Evolutionary conservation across 64 coral and sea anemone species (phyloP), one percentile per base, ranked within the genome.

Genomic region (Montipora foliosa): DNA sequence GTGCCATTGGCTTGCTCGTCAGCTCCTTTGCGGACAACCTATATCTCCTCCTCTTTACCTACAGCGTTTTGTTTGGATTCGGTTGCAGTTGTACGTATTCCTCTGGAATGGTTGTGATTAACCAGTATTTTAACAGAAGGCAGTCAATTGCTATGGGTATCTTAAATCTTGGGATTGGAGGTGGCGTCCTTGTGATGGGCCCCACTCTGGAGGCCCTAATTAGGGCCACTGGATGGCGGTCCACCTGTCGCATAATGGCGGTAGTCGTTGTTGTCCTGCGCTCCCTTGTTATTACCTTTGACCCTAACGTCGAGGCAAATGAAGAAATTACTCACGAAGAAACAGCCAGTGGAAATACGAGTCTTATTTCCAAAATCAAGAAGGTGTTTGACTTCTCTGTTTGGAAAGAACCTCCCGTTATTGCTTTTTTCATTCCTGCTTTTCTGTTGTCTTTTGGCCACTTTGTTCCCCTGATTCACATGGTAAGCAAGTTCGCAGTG

Each of bases 391-490:
- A 93, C 37, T 80, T 87, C 19, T 60, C 91, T 0, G 87, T 93
- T 45, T 93, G 60, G 71, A 96, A 75, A 75, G 83, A 78, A 13
- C 74, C 62, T 55, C 12, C 88, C 0, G 83, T 90, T 5, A 46
- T 82, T 8, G 70, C 93, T 4, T 75, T 84, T 19, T 21, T 76
- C 15, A 15, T 93, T 15, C 55, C 47, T 11, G 86, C 62, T 17
- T 71, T 20, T 1, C 29, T 96, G 2, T 72, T 88, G 29, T 79
- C 70, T 52, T 79, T 96, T 87, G 92, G 91, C 19, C 68, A 92
- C 49, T 96, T 78, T 87, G 84, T 90, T 5, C 91, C 95, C n/a
- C 82, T 64, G 49, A 61, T 96, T 90, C 91, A 96, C 53, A 70
- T 96, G 86, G 95, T 96, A 90, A 87, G 37, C 37, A 37, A 89